Evolutionary conservation across 2,797 vertebrate species (phyloP), one percentile per base, ranked within the genome.

Genomic region (Falco naumanni): DNA sequence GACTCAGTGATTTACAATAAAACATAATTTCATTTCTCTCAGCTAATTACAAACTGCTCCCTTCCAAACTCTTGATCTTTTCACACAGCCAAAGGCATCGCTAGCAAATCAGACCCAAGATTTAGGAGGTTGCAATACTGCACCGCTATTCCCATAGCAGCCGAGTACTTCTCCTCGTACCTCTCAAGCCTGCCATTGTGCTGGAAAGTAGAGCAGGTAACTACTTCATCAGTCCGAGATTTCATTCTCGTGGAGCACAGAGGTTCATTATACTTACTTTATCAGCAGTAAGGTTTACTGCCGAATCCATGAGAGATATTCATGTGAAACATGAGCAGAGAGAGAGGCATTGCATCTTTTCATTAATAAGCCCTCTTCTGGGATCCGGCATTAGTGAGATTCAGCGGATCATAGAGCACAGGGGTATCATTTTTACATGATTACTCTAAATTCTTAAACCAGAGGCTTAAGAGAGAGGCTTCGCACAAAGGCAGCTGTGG

Each of bases 341-440:
- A 98, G 98, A 98, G 98, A 98, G 89, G 97, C 96, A 96, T 97
- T 97, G 98, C 95, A 97, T 97, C 98, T 98, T 97, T 97, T 98
- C 98, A 98, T 98, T 98, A 98, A 98, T 98, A 98, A 98, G 98
- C 97, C 97, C 98, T 98, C 98, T 98, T 98, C 97, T 97, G 98
- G 98, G 98, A 98, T 98, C 97, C 56, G 93, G 98, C 97, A 98
- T 98, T 98, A 98, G 98, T 76, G 97, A 98, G 98, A 98, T 98
- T 98, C 98, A 98, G 98, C 95, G 96, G 98, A 98, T 98, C 98
- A 98, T 97, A 98, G 98, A 98, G 98, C 98, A 98, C 97, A 98
- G 98, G 98, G 98, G 98, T 98, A 98, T 98, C 98, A 98, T 98
- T 99, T 99, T 98, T 98, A 98, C 98, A 98, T 98, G 98, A 99